Base-by-base conservation (phyloP, 2,797 vertebrate species). In the Nyctalus aviator region DNA sequence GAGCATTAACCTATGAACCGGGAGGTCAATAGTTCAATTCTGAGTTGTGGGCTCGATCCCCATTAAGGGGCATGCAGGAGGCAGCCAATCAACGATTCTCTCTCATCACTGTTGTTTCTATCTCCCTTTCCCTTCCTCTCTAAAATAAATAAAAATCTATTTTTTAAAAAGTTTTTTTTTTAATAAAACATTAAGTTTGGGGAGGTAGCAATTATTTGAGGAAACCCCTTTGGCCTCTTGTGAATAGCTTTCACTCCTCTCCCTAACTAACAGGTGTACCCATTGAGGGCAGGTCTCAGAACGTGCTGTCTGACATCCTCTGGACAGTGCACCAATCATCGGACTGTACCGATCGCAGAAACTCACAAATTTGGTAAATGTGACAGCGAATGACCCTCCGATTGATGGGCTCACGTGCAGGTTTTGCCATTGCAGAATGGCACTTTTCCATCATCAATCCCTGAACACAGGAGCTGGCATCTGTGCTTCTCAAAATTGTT, bases 401-500 rank as follows among this genome's bases (percentile, higher is more conserved):
- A 84, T 53, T 71, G 76, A 73, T 30, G 13, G n/a, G 14, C 55
- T 64, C 10, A 35, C 0, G 0, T 15, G 55, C 5, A 35, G 35
- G 66, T 64, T 46, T 35, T 78, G n/a, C 79, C 10, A 1, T 4
- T 48, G 87, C 88, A 75, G 91, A 84, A 94, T 3, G 6, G 17
- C 50, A 32, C 8, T 69, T 44, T 75, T 79, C 68, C 64, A 50
- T 75, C 66, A 84, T 84, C 68, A 73, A 30, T 78, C 68, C 50
- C 68, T 71, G 90, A 88, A 18, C 90, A 37, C 21, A 66, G 5
- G 35, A 88, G 69, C 53, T 75, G 53, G 53, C 46, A 50, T 93
- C 85, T 86, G 59, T 89, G 90, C 86, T 41, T 88, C 95, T 82
- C 86, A 62, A 62, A 96, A 84, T n/a, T 72, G 46, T 88, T 93